Base-by-base conservation (phyloP, 23 tunicate species). In the Phallusia fumigata region DNA sequence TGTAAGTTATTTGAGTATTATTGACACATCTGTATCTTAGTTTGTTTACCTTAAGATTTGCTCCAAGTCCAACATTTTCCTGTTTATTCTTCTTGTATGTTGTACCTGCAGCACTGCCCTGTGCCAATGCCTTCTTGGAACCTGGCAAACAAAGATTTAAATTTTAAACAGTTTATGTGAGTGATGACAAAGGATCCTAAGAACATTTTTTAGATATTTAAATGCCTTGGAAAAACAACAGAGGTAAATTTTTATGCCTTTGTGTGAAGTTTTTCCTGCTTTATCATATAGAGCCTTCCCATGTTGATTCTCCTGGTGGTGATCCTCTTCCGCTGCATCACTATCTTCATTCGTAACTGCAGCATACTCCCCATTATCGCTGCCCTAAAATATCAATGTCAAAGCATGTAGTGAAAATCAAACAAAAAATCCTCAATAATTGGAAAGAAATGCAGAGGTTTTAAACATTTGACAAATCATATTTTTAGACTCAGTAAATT, bases 31-130 rank as follows among this genome's bases (percentile, higher is more conserved):
- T n/a, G n/a, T n/a, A n/a, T n/a, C n/a, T n/a, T n/a, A n/a, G n/a
- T n/a, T n/a, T 30, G 13, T 30, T 6, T 33, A 92, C 97, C 88
- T 84, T 87, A 44, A 92, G 30, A 65, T 92, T 92, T 76, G 91
- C 75, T 3, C 91, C 91, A 11, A 92, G 79, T 8, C 88, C 52
- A 0, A 50, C 30, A 28, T 72, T 72, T 73, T 91, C 96, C 21
- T 90, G 86, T 83, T 90, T 90, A 49, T 77, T 64, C 86, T 81
- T 76, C 83, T 85, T 85, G 49, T 77, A 31, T 50, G 76, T 32
- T 74, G 45, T 36, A 10, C 47, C 47, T 40, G 47, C 10, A 5
- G 8, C 47, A 40, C 8, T 40, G 47, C 47, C 47, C 5, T 5
- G 31, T 65, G 74, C 6, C 31, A 65, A 26, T 65, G 31, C 32